Percentiles rank a stretch among this genome's conserved stretches.
Conservation (phyloP, 2,888 invertebrate genomes). For the Sphaerophoria taeniata region DNA sequence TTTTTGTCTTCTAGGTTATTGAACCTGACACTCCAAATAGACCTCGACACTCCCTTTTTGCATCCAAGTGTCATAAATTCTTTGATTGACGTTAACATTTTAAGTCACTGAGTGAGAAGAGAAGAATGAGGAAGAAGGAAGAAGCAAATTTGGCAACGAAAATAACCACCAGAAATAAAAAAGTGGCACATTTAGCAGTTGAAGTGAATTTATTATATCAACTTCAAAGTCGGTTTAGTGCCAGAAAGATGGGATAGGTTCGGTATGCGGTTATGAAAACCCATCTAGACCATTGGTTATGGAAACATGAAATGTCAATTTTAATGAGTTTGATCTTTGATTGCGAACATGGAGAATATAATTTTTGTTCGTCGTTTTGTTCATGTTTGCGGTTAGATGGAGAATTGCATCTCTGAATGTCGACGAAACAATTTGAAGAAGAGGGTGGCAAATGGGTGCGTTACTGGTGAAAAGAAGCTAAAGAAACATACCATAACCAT, state of each 20-base stretch:
- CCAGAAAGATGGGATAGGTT: conserved; percentile 22
- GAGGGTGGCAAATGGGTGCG: neutral
- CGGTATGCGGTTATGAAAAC: conserved; percentile 26
- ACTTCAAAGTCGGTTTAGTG: neutral
- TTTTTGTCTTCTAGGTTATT: conserved; percentile 37
- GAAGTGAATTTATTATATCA: conserved; percentile 31
- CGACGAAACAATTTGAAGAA: neutral
- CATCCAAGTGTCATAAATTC: conserved; percentile 52
- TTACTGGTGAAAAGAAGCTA: no score
- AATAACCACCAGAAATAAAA: neutral
- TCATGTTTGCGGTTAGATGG: conserved; percentile 5
- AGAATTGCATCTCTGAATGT: neutral
- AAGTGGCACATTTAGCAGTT: conserved; percentile 35
- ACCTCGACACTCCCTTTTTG: neutral
- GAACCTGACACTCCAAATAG: conserved; percentile 31
- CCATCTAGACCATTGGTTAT: neutral
- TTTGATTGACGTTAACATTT: conserved; percentile 58
- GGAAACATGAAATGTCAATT: conserved; percentile 16
- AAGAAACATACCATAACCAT: no score
- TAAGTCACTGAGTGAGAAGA: conserved; percentile 4
- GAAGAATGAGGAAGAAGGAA: neutral
- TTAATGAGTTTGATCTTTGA: conserved; percentile 23
- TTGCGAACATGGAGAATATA: conserved; percentile 14
- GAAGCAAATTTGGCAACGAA: conserved; percentile 59
- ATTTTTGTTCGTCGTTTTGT: neutral